These are phyloP conservation scores for Rhinoderma darwinii DNA, from an alignment of 2,113 vertebrate genomes.

Conservation along the genomic window DNA sequence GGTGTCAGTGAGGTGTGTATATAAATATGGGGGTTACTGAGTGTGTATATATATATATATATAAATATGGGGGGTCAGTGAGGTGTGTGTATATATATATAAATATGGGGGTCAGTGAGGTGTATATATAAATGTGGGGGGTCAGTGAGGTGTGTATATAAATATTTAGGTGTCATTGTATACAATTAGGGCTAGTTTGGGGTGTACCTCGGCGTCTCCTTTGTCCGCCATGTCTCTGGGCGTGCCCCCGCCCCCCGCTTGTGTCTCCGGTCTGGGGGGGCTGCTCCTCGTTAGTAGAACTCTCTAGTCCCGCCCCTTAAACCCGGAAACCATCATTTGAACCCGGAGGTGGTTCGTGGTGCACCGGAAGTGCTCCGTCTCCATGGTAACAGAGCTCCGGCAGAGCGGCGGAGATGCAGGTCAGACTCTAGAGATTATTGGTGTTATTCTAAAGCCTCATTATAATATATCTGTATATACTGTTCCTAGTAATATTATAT, in stretches of 20 bases:
- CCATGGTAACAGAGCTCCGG: background rate
- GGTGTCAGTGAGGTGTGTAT: background rate
- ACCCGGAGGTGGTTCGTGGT: background rate
- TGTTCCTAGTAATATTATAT: background rate
- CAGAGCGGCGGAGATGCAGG: slow-evolving; percentile 14
- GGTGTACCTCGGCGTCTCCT: slow-evolving; percentile 42
- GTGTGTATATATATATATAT: background rate
- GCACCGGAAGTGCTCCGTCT: slow-evolving; percentile 17
- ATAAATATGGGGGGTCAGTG: background rate
- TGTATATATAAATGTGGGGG: background rate
- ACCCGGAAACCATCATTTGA: slow-evolving; percentile 19
- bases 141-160: background rate
- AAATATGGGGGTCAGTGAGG: background rate
- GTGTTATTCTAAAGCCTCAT: background rate
- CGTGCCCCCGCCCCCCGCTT: background rate
- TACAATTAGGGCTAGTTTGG: background rate
- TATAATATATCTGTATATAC: no score
- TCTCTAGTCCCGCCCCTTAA: slow-evolving; percentile 3
- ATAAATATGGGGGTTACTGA: background rate
- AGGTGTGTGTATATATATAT: background rate
- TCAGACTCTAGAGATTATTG: background rate
- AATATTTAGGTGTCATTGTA: background rate
- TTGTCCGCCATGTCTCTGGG: slow-evolving; percentile 45
- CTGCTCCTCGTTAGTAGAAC: background rate
- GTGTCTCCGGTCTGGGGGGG: slow-evolving; percentile 9